A percentile compares a stretch with the other conserved stretches of the same genome.
phyloP scores from a whole-genome alignment of 1,140 invertebrate species.

The Marisa cornuarietis region DNA sequence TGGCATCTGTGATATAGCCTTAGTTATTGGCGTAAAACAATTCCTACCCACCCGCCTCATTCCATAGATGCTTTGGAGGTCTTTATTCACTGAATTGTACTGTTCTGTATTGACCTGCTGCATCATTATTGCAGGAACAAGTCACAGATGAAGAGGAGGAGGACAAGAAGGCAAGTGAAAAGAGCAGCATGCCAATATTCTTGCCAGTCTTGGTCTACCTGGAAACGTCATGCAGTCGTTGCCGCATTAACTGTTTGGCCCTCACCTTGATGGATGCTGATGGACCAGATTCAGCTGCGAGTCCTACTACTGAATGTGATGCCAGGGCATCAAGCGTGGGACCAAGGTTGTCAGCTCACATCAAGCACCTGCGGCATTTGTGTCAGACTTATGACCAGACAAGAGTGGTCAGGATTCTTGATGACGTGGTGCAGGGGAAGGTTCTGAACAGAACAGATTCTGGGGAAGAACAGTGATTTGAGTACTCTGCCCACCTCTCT shows the following conservation, averaged over 20 bases:
- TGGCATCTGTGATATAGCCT: no score
- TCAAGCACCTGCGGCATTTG: slow-evolving; percentile 1
- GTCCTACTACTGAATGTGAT: neutral
- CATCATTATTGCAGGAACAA: neutral
- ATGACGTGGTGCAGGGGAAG: neutral
- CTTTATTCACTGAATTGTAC: neutral
- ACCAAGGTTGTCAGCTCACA: neutral
- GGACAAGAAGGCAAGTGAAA: neutral
- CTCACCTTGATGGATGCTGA: slow-evolving; percentile 12
- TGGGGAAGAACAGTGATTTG: no score
- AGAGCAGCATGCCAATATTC: neutral
- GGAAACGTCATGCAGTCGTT: slow-evolving; percentile 28
- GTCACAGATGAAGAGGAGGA: slow-evolving; percentile 8
- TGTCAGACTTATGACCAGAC: neutral
- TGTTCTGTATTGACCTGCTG: neutral
- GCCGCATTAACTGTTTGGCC: slow-evolving; percentile 30
- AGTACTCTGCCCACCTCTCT: no score
- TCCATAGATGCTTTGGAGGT: neutral
- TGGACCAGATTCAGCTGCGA: neutral
- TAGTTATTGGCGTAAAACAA: neutral
- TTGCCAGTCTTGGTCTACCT: slow-evolving; percentile 28
- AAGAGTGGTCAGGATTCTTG: neutral
- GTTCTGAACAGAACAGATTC: no score
- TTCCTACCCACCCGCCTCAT: no score
- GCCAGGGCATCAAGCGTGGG: neutral